phyloP scores from a whole-genome alignment of 2,797 vertebrate species.

The Erithacus rubecula region DNA sequence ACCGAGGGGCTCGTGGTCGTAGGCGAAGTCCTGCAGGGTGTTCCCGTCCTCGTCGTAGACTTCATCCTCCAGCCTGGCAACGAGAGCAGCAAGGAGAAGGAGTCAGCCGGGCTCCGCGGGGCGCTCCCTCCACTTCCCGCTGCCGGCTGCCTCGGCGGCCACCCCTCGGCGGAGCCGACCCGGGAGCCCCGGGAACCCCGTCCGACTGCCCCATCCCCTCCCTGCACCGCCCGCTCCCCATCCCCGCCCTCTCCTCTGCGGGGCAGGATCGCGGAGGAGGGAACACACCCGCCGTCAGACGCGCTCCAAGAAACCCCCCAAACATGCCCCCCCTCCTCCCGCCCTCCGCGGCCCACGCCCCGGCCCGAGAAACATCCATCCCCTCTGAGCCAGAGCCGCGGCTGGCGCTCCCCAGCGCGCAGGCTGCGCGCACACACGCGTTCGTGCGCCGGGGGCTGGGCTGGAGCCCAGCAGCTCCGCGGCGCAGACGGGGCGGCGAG shows the following conservation, averaged over 20 bases:
- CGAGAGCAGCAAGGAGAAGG: neutral
- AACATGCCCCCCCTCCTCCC: neutral
- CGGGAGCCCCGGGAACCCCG: neutral
- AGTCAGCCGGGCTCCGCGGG: neutral
- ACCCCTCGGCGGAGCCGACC: neutral
- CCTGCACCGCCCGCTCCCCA: neutral
- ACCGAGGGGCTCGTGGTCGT: slow-evolving; percentile 83
- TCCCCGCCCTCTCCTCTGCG: neutral
- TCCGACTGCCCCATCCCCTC: neutral
- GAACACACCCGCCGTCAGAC: neutral
- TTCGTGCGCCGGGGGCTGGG: neutral
- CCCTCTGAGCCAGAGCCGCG: neutral
- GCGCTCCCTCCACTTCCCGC: neutral
- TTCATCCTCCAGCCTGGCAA: slow-evolving; percentile 80
- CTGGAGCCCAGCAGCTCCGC: neutral
- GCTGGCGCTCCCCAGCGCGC: neutral
- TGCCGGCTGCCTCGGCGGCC: neutral
- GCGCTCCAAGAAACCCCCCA: neutral
- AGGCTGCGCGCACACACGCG: neutral
- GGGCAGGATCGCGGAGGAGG: slow-evolving; percentile 1
- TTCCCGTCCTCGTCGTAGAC: slow-evolving; percentile 90
- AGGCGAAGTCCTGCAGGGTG: slow-evolving; percentile 84
- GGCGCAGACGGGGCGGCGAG: neutral
- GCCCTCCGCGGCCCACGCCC: neutral
- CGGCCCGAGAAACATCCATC: neutral